Conservation (phyloP, 2,888 invertebrate genomes). For the Andrena praecox region DNA sequence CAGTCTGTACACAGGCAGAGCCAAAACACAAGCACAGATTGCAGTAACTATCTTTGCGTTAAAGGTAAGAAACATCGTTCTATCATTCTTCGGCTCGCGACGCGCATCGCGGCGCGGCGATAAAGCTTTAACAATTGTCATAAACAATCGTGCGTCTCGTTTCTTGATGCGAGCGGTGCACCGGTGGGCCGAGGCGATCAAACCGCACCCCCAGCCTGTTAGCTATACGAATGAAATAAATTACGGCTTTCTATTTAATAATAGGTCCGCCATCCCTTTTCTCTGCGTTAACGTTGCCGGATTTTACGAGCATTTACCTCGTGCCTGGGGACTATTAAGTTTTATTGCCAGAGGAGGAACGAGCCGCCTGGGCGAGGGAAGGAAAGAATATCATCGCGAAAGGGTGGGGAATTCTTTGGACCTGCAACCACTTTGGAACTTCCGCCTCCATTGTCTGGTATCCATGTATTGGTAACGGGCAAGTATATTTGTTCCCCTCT, state of each 20-base stretch:
- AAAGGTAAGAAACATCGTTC: neutral
- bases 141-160: conserved; percentile 23
- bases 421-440: conserved; percentile 23
- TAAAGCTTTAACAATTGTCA: conserved; percentile 47
- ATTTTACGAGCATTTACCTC: conserved; percentile 54
- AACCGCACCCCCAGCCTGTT: neutral
- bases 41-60: no score
- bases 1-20: no score
- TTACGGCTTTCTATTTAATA: conserved; percentile 57
- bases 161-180: neutral
- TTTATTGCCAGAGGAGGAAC: conserved; percentile 46
- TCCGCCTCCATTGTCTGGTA: neutral
- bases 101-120: conserved; percentile 11
- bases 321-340: conserved; percentile 46
- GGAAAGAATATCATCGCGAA: neutral
- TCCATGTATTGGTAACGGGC: conserved; percentile 9
- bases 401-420: conserved; percentile 18
- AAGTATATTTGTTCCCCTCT: conserved; percentile 10
- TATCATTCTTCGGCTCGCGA: neutral
- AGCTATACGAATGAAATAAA: conserved; percentile 32
- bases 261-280: conserved; percentile 11
- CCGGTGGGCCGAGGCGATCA: conserved; percentile 10
- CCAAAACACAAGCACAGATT: no score
- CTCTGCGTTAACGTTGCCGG: conserved; percentile 37
- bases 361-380: neutral